Evolutionary conservation across 2,797 vertebrate species (phyloP), one percentile per base, ranked within the genome.

Genomic region (Leuciscus waleckii): DNA sequence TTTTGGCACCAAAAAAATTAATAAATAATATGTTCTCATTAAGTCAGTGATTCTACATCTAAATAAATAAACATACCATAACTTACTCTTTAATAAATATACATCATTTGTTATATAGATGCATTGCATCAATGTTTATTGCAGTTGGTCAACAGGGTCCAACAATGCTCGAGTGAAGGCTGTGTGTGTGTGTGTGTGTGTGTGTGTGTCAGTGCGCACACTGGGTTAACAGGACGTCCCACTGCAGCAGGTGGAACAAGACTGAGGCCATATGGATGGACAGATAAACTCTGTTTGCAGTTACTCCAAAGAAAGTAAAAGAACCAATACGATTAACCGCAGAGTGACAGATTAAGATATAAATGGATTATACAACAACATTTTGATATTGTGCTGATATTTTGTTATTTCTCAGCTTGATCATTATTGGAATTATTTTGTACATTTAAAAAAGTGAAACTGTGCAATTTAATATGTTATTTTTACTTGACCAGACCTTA

Each of bases 61-160:
- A 89, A 93, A 93, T 93, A 93, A 93, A 93, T 93, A 89, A 69
- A 73, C 32, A 88, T 90, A 90, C 79, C 88, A 92, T 93, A 92
- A 92, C 85, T 93, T 93, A 92, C 88, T 91, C 86, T 91, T 89
- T 88, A 92, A 93, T 93, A 93, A 93, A 93, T 93, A 92, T 87
- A 91, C 84, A 84, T 88, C 63, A 88, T 86, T 88, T 84, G 85
- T 89, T 88, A 90, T 91, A 88, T 86, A 91, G 92, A 92, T 92
- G 91, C 92, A 92, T 91, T 93, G 91, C 92, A 92, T 93, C 92
- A 92, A 93, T 87, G 89, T 84, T 89, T 85, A 89, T 87, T 89
- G 87, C 85, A 85, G 92, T 92, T 87, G 89, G 91, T 91, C 84
- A 82, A 84, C 75, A 56, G 74, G 81, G 83, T 90, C 92, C 90